Evolutionary conservation across 2,797 vertebrate genomes (phyloP).

Genomic region (Syngnathus rostellatus): DNA sequence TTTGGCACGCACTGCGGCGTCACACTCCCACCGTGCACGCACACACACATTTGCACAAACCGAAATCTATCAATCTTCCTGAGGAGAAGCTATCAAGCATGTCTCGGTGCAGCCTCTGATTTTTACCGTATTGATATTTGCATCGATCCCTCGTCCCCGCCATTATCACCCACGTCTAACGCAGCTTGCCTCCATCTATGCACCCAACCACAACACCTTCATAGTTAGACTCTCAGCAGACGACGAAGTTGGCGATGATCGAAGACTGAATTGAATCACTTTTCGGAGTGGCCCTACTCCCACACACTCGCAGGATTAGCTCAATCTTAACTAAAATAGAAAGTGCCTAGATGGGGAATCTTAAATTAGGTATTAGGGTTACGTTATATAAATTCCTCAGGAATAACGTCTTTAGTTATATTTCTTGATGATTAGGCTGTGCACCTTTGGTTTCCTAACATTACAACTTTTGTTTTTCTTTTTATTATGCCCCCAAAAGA

Average conservation of each 20-base stretch:
- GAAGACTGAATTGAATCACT: conserved; percentile 28
- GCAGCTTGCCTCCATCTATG: conserved; percentile 32
- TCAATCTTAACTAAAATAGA: background rate
- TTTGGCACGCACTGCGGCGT: too few species aligned
- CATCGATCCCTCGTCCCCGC: conserved; percentile 59
- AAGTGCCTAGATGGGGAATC: background rate
- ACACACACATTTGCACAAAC: conserved; percentile 4
- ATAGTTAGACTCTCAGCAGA: conserved; percentile 34
- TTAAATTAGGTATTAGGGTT: background rate
- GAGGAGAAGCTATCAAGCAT: conserved; percentile 40
- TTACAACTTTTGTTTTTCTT: conserved; percentile 14
- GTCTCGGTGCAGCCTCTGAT: conserved; percentile 28
- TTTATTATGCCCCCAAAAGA: conserved; percentile 3
- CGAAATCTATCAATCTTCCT: conserved; percentile 33
- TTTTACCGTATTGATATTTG: conserved; percentile 64
- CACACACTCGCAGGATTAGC: background rate
- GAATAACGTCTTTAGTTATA: background rate
- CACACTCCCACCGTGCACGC: background rate
- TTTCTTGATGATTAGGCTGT: background rate
- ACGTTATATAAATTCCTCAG: too few species aligned
- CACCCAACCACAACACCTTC: conserved; percentile 31
- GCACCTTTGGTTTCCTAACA: background rate
- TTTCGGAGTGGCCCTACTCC: background rate
- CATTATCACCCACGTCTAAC: conserved; percentile 57
- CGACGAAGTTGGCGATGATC: background rate